Percentiles rank a stretch among this genome's conserved stretches.
phyloP scores from a whole-genome alignment of 2,888 invertebrate genomes.

The Lasioglossum villosulum region DNA sequence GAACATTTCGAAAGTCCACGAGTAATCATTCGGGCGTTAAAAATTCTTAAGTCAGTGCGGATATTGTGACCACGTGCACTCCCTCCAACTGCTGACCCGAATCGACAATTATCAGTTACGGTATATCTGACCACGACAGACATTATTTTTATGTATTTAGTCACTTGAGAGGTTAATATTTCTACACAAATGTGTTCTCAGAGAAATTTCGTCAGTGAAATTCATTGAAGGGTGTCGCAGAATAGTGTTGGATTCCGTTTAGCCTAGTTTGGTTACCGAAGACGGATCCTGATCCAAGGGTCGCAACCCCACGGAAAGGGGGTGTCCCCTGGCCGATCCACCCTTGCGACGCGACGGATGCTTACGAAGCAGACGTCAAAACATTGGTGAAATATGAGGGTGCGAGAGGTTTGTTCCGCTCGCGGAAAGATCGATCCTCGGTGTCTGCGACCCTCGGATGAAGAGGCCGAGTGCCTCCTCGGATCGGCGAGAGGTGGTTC shows the following conservation, averaged over 20 bases:
- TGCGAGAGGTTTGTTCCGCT: constrained; percentile 63
- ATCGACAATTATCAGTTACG: too few relatives aligned
- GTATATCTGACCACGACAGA: too few relatives aligned
- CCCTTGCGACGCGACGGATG: constrained; percentile 67
- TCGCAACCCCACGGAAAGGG: constrained; percentile 1
- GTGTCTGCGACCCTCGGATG: constrained; percentile 66
- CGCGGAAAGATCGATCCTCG: constrained; percentile 76
- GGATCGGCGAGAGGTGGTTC: constrained; percentile 68
- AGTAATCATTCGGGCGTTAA: neutral
- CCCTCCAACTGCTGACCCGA: too few relatives aligned
- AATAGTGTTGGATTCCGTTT: neutral
- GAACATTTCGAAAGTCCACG: neutral
- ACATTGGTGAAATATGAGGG: constrained; percentile 82
- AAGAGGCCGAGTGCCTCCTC: constrained; percentile 66
- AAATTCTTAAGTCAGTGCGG: neutral
- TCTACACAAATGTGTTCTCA: too few relatives aligned
- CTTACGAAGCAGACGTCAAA: constrained; percentile 81
- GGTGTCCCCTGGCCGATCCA: constrained; percentile 55
- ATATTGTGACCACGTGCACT: too few relatives aligned
- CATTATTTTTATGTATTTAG: too few relatives aligned
- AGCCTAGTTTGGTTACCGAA: constrained; percentile 4
- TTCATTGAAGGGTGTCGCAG: neutral
- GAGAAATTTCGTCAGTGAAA: too few relatives aligned
- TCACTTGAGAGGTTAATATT: too few relatives aligned
- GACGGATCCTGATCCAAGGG: neutral